phyloP scores from a whole-genome alignment of 1,140 invertebrate genomes.

The Tribolium madens region DNA sequence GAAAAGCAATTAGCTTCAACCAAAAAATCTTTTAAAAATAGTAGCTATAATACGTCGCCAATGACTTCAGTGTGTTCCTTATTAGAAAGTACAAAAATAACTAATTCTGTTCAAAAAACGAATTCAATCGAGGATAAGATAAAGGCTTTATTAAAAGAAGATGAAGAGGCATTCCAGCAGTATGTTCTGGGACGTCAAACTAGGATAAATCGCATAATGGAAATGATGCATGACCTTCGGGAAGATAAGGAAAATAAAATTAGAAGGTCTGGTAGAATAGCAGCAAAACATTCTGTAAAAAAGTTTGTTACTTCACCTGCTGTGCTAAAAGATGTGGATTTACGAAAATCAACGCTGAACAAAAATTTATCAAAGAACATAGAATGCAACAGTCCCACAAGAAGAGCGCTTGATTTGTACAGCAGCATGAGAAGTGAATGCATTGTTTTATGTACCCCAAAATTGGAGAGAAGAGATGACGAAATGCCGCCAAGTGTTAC shows the following conservation, averaged over 20 bases:
- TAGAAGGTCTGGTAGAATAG: background rate
- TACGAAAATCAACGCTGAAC: background rate
- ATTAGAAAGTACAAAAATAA: slow-evolving; percentile 13
- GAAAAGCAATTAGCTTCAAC: background rate
- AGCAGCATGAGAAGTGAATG: background rate
- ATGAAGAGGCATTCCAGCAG: background rate
- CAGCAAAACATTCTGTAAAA: background rate
- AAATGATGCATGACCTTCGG: background rate
- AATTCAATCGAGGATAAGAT: background rate
- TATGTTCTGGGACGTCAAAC: background rate
- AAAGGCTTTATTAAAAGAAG: background rate
- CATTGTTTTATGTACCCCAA: background rate
- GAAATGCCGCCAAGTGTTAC: background rate
- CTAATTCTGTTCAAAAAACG: background rate
- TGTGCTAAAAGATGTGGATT: background rate
- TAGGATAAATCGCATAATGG: background rate
- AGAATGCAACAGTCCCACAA: background rate
- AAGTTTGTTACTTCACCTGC: background rate
- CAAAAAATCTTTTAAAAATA: background rate
- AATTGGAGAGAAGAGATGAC: background rate
- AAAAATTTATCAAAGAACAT: slow-evolving; percentile 19
- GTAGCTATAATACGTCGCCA: background rate
- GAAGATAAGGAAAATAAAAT: slow-evolving; percentile 2
- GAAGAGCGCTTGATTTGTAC: background rate
- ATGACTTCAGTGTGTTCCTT: background rate